Evolutionary conservation across 1,140 invertebrate species (phyloP), one percentile per base, ranked within the genome.

Genomic region (Ptiloglossa arizonensis): DNA sequence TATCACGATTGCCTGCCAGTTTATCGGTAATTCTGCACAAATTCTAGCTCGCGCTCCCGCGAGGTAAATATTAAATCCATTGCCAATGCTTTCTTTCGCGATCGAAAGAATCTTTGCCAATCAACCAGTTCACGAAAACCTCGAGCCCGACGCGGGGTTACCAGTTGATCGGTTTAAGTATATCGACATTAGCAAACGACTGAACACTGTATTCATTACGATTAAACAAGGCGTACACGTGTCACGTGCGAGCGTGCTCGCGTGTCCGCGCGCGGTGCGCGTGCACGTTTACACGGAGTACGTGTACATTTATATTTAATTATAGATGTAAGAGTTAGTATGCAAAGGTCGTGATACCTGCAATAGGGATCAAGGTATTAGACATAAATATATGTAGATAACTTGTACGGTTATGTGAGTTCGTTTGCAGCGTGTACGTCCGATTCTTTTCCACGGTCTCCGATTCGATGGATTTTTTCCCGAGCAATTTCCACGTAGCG

Each of bases 291-390:
- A 38, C 44, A 52, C 59, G 69, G 19, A 38, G 35, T 66, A 76
- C 57, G 59, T 27, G 46, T 67, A 44, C 54, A 71, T 78, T 64
- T 78, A 67, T 63, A 72, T 57, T 64, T 68, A 76, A 52, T 76
- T 60, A 41, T 80, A 75, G 71, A 60, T 56, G 11, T 80, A 80
- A 75, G 56, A 62, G 44, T 79, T 75, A 68, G 72, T 54, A 46
- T 22, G 46, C 24, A 52, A 82, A 52, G 66, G 38, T 73, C 54
- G 27, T 66, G 60, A 80, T 75, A 79, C 66, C 71, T 75, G 71
- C 63, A 46, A 64, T 80, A 80, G 77, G 80, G 80, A 80, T 76
- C 71, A 79, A 83, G 69, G 79, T 81, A 83, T 78, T 78, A 60
- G 41, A 72, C 75, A 29, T 62, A 67, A 73, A 59, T 46, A 41